Conservation (phyloP, 2,113 vertebrate genomes). For the Actenoides hombroni region DNA sequence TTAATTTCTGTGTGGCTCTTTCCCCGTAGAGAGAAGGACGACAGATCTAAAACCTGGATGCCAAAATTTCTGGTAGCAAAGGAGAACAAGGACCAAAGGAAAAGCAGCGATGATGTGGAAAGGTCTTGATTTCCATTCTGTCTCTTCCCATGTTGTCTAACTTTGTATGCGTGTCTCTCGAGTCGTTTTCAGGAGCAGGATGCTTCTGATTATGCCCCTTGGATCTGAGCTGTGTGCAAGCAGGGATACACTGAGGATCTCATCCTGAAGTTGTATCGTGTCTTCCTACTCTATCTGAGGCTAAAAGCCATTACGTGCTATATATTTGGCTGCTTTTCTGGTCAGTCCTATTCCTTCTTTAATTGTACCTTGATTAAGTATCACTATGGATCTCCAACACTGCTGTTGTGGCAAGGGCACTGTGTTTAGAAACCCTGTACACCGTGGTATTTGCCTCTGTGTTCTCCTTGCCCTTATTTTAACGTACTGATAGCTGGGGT, state of each 20-base stretch:
- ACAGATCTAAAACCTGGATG: conserved; percentile 76
- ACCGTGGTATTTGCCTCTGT: not conserved
- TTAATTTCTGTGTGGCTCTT: not conserved
- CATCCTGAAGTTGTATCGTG: not conserved
- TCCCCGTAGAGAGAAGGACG: conserved; percentile 73
- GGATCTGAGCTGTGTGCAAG: not conserved
- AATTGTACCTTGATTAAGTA: not conserved
- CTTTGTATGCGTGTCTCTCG: rapidly evolving
- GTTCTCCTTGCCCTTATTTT: not conserved
- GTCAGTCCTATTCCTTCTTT: not conserved
- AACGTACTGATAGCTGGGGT: not conserved
- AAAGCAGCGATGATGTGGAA: not conserved
- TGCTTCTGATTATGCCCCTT: not conserved
- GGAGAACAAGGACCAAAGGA: conserved; percentile 46
- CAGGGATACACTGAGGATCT: not conserved
- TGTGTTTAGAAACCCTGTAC: not conserved
- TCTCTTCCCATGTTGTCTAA: not conserved
- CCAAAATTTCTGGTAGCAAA: conserved; percentile 76
- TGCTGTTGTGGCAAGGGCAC: not conserved
- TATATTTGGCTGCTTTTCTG: not conserved
- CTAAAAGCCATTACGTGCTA: not conserved
- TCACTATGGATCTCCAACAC: not conserved
- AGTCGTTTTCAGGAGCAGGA: not conserved
- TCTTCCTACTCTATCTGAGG: not conserved
- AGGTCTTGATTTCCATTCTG: not conserved